Conservation (phyloP, 2,797 vertebrate genomes). For the Rhadinocentrus ornatus region DNA sequence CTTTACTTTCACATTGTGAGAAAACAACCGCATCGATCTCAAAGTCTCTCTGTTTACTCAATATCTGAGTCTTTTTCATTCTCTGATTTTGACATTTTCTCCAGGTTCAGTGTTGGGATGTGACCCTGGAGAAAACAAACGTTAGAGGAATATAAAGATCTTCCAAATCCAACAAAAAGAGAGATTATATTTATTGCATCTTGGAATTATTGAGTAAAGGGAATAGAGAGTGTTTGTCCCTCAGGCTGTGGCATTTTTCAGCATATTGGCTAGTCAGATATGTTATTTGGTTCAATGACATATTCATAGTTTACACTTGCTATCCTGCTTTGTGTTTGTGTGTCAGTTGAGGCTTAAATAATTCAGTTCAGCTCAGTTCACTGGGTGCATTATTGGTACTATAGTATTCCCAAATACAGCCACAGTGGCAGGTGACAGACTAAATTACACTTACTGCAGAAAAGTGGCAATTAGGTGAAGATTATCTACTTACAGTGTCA, state of each 20-base stretch:
- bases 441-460: slow-evolving; percentile 41
- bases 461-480: slow-evolving; percentile 48
- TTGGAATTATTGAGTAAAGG: slow-evolving; percentile 3
- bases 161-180: slow-evolving; percentile 14
- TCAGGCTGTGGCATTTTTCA: slow-evolving; percentile 54
- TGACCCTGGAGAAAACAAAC: background rate
- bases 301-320: slow-evolving; percentile 54
- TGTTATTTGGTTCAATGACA: slow-evolving; percentile 53
- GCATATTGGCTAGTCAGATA: slow-evolving; percentile 44
- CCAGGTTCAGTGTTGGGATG: slow-evolving; percentile 19
- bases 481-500: slow-evolving; percentile 40
- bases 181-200: slow-evolving; percentile 14
- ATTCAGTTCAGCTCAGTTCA: slow-evolving; percentile 59
- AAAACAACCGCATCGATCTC: slow-evolving; percentile 47
- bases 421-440: slow-evolving; percentile 25
- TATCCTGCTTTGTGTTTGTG: slow-evolving; percentile 52
- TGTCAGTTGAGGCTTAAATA: slow-evolving; percentile 50
- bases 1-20: slow-evolving; percentile 21
- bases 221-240: slow-evolving; percentile 24
- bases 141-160: background rate
- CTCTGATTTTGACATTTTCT: slow-evolving; percentile 12
- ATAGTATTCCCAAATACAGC: slow-evolving; percentile 36
- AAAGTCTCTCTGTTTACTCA: slow-evolving; percentile 7
- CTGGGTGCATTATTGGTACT: slow-evolving; percentile 49
- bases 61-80: slow-evolving; percentile 2